A percentile compares a stretch with the other conserved stretches of the same genome.
Evolutionary conservation across 2,888 invertebrate species (phyloP).

Genomic region (Leucophenga montana): DNA sequence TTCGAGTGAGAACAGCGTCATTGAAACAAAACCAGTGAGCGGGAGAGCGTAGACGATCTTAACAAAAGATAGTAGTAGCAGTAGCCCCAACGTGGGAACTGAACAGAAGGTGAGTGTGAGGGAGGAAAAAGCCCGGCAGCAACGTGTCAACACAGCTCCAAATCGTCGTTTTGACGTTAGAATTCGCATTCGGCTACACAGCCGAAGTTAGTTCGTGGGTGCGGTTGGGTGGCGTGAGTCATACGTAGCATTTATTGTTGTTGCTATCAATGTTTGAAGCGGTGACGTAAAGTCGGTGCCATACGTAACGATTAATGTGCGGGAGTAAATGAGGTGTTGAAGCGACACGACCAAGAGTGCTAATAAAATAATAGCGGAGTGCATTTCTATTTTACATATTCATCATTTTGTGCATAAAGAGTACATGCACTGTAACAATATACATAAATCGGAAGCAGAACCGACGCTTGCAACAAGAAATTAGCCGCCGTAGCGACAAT

Average conservation of each 20-base stretch:
- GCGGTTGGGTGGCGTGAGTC: conserved; percentile 35
- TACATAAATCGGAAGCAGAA: not conserved
- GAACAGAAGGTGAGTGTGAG: too few species aligned
- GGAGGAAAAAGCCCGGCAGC: conserved; percentile 19
- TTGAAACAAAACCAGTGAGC: conserved; percentile 23
- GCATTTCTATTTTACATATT: not conserved
- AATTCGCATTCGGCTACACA: not conserved
- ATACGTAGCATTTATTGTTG: conserved; percentile 17
- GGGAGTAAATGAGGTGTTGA: conserved; percentile 26
- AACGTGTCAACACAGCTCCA: too few species aligned
- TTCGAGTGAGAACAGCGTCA: not conserved
- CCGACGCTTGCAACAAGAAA: too few species aligned
- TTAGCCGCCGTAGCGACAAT: too few species aligned
- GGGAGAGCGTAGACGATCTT: conserved; percentile 32
- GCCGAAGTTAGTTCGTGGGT: conserved; percentile 46
- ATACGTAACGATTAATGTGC: conserved; percentile 48
- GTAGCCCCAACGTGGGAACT: conserved; percentile 43
- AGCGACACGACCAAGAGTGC: conserved; percentile 8
- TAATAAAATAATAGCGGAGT: not conserved
- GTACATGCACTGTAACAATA: not conserved
- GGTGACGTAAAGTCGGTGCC: conserved; percentile 20
- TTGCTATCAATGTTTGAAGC: conserved; percentile 46
- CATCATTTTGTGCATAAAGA: not conserved
- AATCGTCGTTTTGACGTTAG: conserved; percentile 25
- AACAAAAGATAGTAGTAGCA: conserved; percentile 1